Evolutionary conservation across 2,797 vertebrate species (phyloP), one percentile per base, ranked within the genome.

Genomic region (Pagetopsis macropterus): DNA sequence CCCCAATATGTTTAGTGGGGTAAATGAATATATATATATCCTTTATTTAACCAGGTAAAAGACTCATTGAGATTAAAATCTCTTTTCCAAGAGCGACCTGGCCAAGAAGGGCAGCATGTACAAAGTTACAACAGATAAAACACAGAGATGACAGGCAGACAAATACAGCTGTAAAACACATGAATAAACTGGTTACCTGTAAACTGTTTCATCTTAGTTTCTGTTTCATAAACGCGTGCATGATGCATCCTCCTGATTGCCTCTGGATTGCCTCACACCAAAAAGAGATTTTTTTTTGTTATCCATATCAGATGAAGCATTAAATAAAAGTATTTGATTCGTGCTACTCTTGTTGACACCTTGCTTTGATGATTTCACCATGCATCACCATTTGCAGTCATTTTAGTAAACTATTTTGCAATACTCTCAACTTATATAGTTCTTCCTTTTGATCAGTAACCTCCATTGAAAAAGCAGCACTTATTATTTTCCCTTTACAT

Each of bases 281-380:
- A 61, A 31, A 7, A 49, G 21, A 55, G 45, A 64, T 46, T 48
- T 59, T 40, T 40, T 19, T 58, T 27, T 52, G 23, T 17, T 10
- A 41, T 19, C 40, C 31, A 41, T 41, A 45, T 58, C n/a, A 37
- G 43, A 45, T 41, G 44, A 56, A 66, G 17, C 33, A 23, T 63
- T 31, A 31, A 21, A 14, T 4, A 2, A 33, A 11, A 52, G 6
- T 14, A 11, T 37, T 40, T 43, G 9, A 4, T 57, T 51, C 16
- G 43, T 5, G 10, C 33, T 52, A n/a, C 27, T 37, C 50, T 41
- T 40, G 7, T 57, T 59, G 56, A 45, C 58, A 16, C 33, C 46
- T 50, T n/a, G 45, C 40, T 73, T 65, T 54, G 27, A 46, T 46
- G 41, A 33, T 65, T 71, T 49, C 15, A 51, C 16, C 16, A 17